phyloP scores from a whole-genome alignment of 30 jellyfish, hydroid and myxozoan species.

The Rhopilema esculentum region DNA sequence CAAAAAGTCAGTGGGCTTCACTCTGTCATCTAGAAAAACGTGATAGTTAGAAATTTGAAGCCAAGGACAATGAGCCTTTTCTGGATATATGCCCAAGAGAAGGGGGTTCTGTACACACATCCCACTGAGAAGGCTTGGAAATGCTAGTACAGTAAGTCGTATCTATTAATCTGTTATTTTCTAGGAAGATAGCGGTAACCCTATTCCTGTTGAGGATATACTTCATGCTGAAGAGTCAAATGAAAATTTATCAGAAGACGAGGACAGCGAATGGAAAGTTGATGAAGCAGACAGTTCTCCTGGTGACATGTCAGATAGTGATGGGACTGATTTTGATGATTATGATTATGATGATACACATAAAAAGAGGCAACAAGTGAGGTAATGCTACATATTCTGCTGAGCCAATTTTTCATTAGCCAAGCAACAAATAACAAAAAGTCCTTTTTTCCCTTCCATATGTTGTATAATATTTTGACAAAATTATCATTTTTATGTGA shows the following conservation, averaged over 20 bases:
- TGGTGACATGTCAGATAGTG: background rate
- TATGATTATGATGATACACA: background rate
- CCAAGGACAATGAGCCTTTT: background rate
- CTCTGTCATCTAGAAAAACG: background rate
- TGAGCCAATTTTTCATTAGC: background rate
- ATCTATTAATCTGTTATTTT: background rate
- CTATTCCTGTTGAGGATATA: background rate
- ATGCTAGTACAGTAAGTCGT: background rate
- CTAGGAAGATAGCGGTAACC: background rate
- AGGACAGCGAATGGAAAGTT: background rate
- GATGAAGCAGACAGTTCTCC: background rate
- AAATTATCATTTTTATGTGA: background rate
- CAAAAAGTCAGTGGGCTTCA: background rate
- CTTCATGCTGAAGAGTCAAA: background rate
- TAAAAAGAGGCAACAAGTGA: background rate
- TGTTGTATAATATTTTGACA: background rate
- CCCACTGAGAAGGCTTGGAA: background rate
- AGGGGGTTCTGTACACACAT: background rate
- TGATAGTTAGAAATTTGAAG: background rate
- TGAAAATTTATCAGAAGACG: background rate
- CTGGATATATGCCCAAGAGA: background rate
- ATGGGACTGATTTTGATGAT: background rate
- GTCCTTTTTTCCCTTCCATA: background rate
- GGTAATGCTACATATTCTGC: background rate
- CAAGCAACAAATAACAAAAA: background rate